These are phyloP conservation scores for Lithophane socia DNA, from an alignment of 2,888 invertebrate species.

Conservation along the genomic window DNA sequence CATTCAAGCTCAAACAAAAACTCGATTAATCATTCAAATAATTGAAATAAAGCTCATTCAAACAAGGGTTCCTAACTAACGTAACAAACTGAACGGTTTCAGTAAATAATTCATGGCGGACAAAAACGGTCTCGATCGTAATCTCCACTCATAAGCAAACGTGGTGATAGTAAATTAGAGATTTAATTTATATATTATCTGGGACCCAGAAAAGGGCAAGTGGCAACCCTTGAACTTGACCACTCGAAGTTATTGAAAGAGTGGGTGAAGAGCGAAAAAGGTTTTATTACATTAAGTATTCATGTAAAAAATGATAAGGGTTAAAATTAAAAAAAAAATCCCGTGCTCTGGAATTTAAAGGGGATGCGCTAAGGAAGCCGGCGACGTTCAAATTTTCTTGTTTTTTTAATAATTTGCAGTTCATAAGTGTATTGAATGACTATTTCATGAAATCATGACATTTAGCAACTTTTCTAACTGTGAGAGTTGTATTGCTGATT, in stretches of 20 bases:
- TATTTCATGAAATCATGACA: too few relatives aligned
- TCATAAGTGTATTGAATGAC: too few relatives aligned
- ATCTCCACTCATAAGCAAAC: conserved; percentile 60
- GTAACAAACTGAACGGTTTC: conserved; percentile 43
- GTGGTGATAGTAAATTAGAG: conserved; percentile 62
- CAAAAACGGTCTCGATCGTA: conserved; percentile 57
- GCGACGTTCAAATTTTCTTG: too few relatives aligned
- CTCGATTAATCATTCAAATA: conserved; percentile 50
- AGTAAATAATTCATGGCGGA: conserved; percentile 63
- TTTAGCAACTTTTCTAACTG: too few relatives aligned
- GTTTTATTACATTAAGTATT: conserved; percentile 5
- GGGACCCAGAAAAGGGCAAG: conserved; percentile 55
- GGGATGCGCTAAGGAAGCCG: too few relatives aligned
- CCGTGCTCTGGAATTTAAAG: background rate
- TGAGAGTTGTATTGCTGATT: too few relatives aligned
- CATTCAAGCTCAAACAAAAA: conserved; percentile 28
- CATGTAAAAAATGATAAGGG: conserved; percentile 2
- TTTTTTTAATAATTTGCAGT: too few relatives aligned
- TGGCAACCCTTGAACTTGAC: conserved; percentile 20
- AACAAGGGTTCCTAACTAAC: conserved; percentile 34
- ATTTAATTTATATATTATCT: conserved; percentile 71
- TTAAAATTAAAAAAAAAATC: background rate
- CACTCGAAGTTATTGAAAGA: conserved; percentile 23
- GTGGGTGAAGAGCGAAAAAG: conserved; percentile 25
- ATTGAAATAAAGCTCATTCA: conserved; percentile 52